Evolutionary conservation across 2,797 vertebrate genomes (phyloP), one percentile per base, ranked within the genome.

Genomic region (Atherinosoma microstoma): DNA sequence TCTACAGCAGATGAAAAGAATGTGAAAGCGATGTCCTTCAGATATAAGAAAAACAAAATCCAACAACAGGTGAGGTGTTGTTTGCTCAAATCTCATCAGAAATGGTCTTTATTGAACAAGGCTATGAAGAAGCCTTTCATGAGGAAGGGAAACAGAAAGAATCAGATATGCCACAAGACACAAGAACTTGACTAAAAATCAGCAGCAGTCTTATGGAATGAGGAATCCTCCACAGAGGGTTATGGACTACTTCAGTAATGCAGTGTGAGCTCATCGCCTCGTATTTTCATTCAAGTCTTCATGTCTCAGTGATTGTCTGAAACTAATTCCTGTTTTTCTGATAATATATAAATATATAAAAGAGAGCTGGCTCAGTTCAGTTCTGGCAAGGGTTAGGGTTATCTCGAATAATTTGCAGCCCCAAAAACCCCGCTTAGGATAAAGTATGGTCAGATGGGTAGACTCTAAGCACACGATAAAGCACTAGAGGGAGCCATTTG

Each of bases 401-500:
- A 27, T 45, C 40, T 45, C 4, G 16, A 18, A 3, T 5, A 15
- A 40, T 2, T 3, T 38, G 36, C 36, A 38, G 36, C 1, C 38
- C 13, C 15, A 40, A 40, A 40, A 40, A 40, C 13, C 38, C 15
- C 15, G 13, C 15, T 13, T 16, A 13, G 38, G 15, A 40, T 15
- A 15, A n/a, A n/a, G 45, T 7, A n/a, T 20, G 45, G 18, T 20
- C 13, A 2, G 16, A 2, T 47, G 45, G 42, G 20, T 45, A 5
- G 42, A 20, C 16, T 4, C 16, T 45, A 15, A 45, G 16, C 40
- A 18, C 6, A 20, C 7, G 6, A 20, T 12, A 20, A 30, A 68
- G 56, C 94, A 91, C 82, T 77, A 94, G 94, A 83, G 86, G 91
- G 91, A 66, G 86, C 40, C 80, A 78, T 87, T 56, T 22, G 77